Base-by-base conservation (phyloP, 1,140 invertebrate species). In the Ceratina japonica region DNA sequence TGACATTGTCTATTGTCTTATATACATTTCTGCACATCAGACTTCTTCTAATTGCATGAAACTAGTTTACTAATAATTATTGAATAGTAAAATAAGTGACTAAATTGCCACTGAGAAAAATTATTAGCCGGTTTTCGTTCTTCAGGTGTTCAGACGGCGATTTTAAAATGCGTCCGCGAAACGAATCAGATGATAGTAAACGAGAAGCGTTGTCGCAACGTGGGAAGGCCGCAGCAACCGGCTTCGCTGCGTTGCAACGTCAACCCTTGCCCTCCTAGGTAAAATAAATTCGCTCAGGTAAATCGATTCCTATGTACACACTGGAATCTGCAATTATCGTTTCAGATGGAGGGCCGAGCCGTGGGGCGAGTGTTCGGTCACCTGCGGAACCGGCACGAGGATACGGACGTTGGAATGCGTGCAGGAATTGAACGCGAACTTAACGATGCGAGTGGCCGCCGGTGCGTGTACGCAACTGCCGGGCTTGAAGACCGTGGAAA, bases 361-460 rank as follows among this genome's bases (percentile, higher is more conserved):
- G 31, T 92, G 91, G 91, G 86, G 88, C 82, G 88, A 95, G 82
- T 96, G 96, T 87, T 96, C 95, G 56, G 94, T 94, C 18, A 94
- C 94, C 54, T 96, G 96, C 90, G 96, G 95, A 13, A 92, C 93
- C 80, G 96, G 95, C 81, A 92, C 92, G n/a, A 92, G 94, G 83
- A 94, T 92, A 0, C 90, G 95, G 68, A 90, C 92, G 63, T 82
- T 94, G 63, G 89, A 92, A 73, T 94, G 94, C 78, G 90, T 94
- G 72, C 92, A 93, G 68, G 89, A 93, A 71, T 86, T 94, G 58
- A 93, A 93, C 64, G 88, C 91, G 18, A 91, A 88, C 27, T 78
- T 93, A 75, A 92, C 90, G 37, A 93, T 94, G 89, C 89, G 90
- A 49, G 93, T 94, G 13, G 90, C 90, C 2, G 89, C 90, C 15